Evolutionary conservation across 2,888 invertebrate genomes (phyloP), one percentile per base, ranked within the genome.

Genomic region (Ormia ochracea): DNA sequence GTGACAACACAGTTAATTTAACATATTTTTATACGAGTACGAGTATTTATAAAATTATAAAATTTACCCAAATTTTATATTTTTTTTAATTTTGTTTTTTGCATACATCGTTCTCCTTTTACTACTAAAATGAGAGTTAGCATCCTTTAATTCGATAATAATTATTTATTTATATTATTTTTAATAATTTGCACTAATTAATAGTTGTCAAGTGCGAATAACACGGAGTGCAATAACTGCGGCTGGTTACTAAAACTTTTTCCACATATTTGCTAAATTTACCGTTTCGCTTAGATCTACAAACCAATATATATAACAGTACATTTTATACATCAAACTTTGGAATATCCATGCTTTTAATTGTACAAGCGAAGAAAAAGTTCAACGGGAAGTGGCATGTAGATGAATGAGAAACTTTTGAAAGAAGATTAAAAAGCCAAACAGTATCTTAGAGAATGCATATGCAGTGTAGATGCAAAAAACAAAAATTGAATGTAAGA

Each of bases 71-170:
- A n/a, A n/a, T n/a, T n/a, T n/a, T n/a, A n/a, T n/a, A n/a, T n/a
- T n/a, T n/a, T n/a, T n/a, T n/a, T n/a, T n/a, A n/a, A n/a, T n/a
- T n/a, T n/a, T n/a, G n/a, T n/a, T n/a, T n/a, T n/a, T n/a, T n/a
- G n/a, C n/a, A n/a, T n/a, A n/a, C n/a, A n/a, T n/a, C n/a, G n/a
- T n/a, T n/a, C n/a, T n/a, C n/a, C n/a, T n/a, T n/a, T n/a, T n/a
- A n/a, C n/a, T n/a, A n/a, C n/a, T n/a, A n/a, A n/a, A n/a, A n/a
- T n/a, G n/a, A n/a, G n/a, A n/a, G n/a, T n/a, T n/a, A n/a, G n/a
- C n/a, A n/a, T 52, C 50, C 66, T 63, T 33, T 61, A 78, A 72
- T 54, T 21, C 38, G 21, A 43, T 59, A 59, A 21, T 54, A 78
- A 41, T 21, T 48, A 3, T 48, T 31, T 68, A 73, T 28, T 61